Percentiles rank a stretch among this genome's conserved stretches.
phyloP scores from a whole-genome alignment of 1,140 invertebrate genomes.

The Dinoponera quadriceps region DNA sequence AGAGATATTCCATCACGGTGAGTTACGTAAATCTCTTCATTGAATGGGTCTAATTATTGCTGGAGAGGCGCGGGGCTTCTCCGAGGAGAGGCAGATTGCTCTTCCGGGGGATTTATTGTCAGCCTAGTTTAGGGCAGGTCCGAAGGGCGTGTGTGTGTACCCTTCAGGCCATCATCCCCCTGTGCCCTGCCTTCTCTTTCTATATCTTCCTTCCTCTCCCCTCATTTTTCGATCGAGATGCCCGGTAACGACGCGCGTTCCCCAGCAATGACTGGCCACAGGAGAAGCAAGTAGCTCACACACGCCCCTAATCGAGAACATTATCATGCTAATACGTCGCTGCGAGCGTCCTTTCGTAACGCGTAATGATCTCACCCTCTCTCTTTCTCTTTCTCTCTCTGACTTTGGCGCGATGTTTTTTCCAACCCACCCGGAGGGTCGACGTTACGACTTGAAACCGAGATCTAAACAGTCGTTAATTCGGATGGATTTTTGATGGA shows the following conservation, averaged over 20 bases:
- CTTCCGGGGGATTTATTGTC: constrained; percentile 64
- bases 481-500: too few relatives aligned
- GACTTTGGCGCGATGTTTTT: neutral
- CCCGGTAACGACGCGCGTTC: constrained; percentile 30
- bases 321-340: constrained; percentile 78
- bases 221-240: constrained; percentile 22
- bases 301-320: constrained; percentile 53
- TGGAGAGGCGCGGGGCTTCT: constrained; percentile 26
- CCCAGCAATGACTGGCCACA: constrained; percentile 12
- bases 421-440: neutral
- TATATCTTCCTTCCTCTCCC: neutral
- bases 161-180: constrained; percentile 36
- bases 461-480: too few relatives aligned
- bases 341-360: constrained; percentile 44
- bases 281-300: constrained; percentile 6
- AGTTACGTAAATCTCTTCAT: constrained; percentile 78
- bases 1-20: constrained; percentile 75
- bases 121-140: constrained; percentile 65
- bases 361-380: constrained; percentile 2
- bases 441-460: neutral
- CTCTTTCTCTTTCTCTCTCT: neutral
- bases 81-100: constrained; percentile 33
- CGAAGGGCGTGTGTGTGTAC: constrained; percentile 51
- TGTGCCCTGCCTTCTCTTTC: neutral
- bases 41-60: constrained; percentile 77